Conservation (phyloP, 2,113 vertebrate species). For the Hyla sarda region DNA sequence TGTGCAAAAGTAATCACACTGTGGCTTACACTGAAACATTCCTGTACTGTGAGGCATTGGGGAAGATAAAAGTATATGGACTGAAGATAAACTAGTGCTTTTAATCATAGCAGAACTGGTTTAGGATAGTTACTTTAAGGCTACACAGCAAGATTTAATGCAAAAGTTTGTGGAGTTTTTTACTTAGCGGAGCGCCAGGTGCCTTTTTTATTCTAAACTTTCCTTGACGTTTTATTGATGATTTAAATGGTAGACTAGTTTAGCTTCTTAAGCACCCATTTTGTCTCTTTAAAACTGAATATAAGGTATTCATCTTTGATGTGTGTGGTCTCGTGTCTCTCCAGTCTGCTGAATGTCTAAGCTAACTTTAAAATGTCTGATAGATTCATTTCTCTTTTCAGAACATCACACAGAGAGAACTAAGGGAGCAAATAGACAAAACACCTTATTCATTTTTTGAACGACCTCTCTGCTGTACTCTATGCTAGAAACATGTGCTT, state of each 20-base stretch:
- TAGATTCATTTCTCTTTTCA: constrained; percentile 35
- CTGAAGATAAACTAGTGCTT: constrained; percentile 33
- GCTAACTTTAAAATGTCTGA: constrained; percentile 20
- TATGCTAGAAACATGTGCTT: neutral
- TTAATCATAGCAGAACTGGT: neutral
- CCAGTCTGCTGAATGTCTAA: constrained; percentile 23
- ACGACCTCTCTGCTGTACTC: neutral
- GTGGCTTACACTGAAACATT: constrained; percentile 21
- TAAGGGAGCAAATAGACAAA: constrained; percentile 16
- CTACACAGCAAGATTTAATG: neutral
- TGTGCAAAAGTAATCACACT: constrained; percentile 42
- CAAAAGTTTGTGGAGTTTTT: constrained; percentile 6
- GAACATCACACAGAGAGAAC: constrained; percentile 19
- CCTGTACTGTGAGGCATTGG: constrained; percentile 9
- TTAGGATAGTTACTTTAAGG: constrained; percentile 33
- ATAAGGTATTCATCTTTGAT: constrained; percentile 43
- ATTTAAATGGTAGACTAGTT: constrained; percentile 50
- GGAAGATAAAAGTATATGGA: constrained; percentile 42
- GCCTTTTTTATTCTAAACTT: constrained; percentile 51
- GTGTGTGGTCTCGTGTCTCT: constrained; percentile 50
- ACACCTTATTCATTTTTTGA: constrained; percentile 23
- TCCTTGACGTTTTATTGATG: constrained; percentile 49
- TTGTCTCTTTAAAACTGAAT: constrained; percentile 50
- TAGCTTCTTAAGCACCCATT: constrained; percentile 40
- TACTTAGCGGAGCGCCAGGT: constrained; percentile 25